Percentiles rank a stretch among this genome's conserved stretches.
Conservation (phyloP, 2,113 vertebrate genomes). For the Eulemur rufifrons region DNA sequence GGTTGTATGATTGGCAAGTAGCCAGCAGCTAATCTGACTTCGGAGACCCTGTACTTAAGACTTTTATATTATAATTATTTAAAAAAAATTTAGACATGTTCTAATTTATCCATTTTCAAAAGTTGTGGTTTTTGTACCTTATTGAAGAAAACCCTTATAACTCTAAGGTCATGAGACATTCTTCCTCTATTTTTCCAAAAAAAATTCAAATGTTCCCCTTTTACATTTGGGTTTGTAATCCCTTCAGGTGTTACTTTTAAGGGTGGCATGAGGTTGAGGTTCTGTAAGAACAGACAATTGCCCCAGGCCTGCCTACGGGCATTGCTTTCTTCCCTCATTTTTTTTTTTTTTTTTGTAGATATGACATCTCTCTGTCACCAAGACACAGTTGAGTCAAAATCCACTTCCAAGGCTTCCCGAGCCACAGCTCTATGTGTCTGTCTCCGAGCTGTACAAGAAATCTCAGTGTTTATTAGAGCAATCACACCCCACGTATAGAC, state of each 20-base stretch:
- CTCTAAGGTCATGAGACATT: neutral
- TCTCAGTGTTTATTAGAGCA: too few relatives aligned
- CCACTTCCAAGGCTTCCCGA: neutral
- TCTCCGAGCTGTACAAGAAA: neutral
- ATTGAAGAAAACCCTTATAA: neutral
- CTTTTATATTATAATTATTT: neutral
- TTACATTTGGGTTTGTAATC: too few relatives aligned
- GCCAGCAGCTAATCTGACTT: neutral
- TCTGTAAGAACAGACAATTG: neutral
- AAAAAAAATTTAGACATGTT: neutral
- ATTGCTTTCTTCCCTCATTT: neutral
- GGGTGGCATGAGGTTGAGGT: neutral
- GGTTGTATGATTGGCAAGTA: neutral
- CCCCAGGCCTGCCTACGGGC: neutral
- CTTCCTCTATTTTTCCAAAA: neutral
- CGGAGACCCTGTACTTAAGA: neutral
- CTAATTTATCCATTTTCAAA: neutral
- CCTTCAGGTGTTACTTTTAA: neutral
- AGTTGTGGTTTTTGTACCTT: neutral
- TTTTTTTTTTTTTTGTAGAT: neutral
- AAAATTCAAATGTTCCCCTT: neutral
- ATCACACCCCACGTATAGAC: too few relatives aligned
- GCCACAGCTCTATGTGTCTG: neutral
- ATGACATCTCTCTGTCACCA: neutral
- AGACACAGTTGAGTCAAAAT: neutral